Evolutionary conservation across 2,888 invertebrate species (phyloP), one percentile per base, ranked within the genome.

Genomic region (Diogma glabrata): DNA sequence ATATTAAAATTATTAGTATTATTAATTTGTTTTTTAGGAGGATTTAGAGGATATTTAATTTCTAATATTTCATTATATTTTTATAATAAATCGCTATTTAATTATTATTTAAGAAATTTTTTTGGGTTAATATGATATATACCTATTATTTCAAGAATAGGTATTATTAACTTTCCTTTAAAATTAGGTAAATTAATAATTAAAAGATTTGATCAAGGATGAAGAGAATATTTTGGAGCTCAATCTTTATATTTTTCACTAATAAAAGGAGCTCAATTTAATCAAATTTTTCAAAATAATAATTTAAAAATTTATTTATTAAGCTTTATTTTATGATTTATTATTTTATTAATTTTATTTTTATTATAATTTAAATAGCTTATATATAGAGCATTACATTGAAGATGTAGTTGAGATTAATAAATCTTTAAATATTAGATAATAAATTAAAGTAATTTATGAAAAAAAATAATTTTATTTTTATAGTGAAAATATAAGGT

Each of bases 1-100:
- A 64, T 63, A 67, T 62, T 77, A 64, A 78, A 78, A 62, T 62
- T 75, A 58, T 69, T 77, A 63, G 71, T 74, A 45, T 70, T 76
- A 67, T 67, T 73, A 66, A 66, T 75, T 2, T 73, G 67, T 64
- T 54, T 75, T 52, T 2, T 70, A 4, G 75, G 76, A 0, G 60
- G 62, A 1, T 50, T 70, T 2, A 38, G 73, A 54, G 75, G 75
- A 0, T 71, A 64, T 66, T 59, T 72, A 55, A 55, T 75, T 62
- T 72, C 72, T 59, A 69, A 67, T 60, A 69, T 72, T 60, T 65
- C 60, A 52, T 70, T 68, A 56, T 68, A 64, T 69, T 71, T 67
- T 57, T 23, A 62, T 53, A 69, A 69, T 69, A 73, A 63, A 51
- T 71, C 57, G 65, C 66, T 71, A 58, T 69, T 59, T 50, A 60